phyloP scores from a whole-genome alignment of 2,888 invertebrate genomes.

The Epinotia brunnichana region DNA sequence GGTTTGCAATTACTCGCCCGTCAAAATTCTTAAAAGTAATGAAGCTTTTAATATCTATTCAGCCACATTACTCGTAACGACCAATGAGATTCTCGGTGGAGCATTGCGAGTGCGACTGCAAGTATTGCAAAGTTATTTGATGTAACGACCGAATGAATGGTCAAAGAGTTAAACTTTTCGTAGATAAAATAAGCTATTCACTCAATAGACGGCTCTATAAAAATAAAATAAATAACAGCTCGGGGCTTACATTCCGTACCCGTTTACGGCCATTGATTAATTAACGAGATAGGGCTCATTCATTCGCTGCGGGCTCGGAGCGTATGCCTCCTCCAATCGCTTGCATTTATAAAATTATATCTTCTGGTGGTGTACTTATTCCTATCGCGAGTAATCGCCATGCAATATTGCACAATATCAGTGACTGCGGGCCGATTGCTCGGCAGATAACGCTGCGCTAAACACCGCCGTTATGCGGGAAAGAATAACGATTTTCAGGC shows the following conservation, averaged over 20 bases:
- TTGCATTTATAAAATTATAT: conserved; percentile 19
- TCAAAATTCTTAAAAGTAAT: conserved; percentile 44
- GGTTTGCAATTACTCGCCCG: conserved; percentile 49
- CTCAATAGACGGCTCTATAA: conserved; percentile 26
- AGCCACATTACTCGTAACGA: conserved; percentile 13
- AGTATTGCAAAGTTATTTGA: conserved; percentile 6
- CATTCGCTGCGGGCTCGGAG: conserved; percentile 34
- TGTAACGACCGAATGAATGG: conserved; percentile 11
- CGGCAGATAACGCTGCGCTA: conserved; percentile 53
- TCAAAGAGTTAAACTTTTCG: conserved; percentile 19
- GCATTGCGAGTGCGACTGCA: too few species aligned
- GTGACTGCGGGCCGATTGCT: conserved; percentile 56
- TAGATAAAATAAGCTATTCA: conserved; percentile 16
- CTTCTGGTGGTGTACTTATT: conserved; percentile 12
- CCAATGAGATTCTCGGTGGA: neutral
- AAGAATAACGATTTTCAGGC: conserved; percentile 40
- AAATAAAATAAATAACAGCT: conserved; percentile 37
- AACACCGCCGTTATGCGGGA: conserved; percentile 52
- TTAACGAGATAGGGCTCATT: conserved; percentile 40
- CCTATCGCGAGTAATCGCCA: conserved; percentile 34
- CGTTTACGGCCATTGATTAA: conserved; percentile 45
- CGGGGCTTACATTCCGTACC: conserved; percentile 37
- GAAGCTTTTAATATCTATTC: conserved; percentile 32
- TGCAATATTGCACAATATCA: conserved; percentile 52
- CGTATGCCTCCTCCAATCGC: conserved; percentile 21